These are phyloP conservation scores for Grallaria varia DNA, from an alignment of 2,113 vertebrate genomes.

Conservation along the genomic window DNA sequence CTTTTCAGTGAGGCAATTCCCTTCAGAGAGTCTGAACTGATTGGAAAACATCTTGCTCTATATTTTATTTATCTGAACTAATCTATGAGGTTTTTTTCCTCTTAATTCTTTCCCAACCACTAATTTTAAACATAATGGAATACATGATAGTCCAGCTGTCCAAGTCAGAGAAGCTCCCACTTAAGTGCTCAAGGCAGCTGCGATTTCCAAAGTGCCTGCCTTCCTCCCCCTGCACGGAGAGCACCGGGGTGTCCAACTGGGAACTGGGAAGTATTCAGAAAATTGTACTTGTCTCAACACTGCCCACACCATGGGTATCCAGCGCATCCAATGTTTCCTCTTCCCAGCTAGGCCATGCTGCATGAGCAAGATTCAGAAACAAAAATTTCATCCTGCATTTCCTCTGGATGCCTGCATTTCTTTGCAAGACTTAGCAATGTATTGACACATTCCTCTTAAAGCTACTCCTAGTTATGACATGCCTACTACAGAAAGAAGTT, in stretches of 20 bases:
- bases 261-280: background rate
- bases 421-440: background rate
- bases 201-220: background rate
- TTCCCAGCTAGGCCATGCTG: background rate
- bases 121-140: background rate
- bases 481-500: background rate
- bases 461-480: background rate
- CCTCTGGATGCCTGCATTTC: background rate
- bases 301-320: accelerated
- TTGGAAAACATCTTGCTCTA: background rate
- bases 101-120: background rate
- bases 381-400: background rate
- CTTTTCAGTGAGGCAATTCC: background rate
- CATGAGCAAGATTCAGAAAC: background rate
- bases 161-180: background rate
- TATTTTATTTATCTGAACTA: slow-evolving; percentile 45
- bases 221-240: background rate
- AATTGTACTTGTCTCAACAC: background rate
- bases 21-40: background rate
- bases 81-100: background rate
- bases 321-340: background rate
- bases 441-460: background rate
- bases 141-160: background rate
- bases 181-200: background rate
- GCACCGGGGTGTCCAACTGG: background rate